phyloP scores from a whole-genome alignment of 2,113 vertebrate genomes.

The Salvelinus sp. region DNA sequence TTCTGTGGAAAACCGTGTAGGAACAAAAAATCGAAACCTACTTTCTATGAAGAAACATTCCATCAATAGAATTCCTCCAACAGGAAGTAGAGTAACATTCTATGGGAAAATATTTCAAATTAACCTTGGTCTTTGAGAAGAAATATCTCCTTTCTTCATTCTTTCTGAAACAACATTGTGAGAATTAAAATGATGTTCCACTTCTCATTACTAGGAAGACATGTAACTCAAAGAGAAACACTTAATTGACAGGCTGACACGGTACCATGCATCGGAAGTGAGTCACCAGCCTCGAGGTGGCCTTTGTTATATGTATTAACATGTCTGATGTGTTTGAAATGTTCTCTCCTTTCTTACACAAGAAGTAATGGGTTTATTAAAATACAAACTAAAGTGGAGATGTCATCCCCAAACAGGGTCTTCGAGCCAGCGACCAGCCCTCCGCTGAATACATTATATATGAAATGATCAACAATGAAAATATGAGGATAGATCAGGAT shows the following conservation, averaged over 20 bases:
- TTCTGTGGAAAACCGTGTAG: slow-evolving; percentile 7
- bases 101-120: not conserved
- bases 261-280: too few species aligned
- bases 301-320: slow-evolving; percentile 41
- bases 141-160: slow-evolving; percentile 1
- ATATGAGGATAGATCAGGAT: too few species aligned
- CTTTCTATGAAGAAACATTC: not conserved
- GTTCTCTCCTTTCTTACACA: slow-evolving; percentile 34
- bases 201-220: slow-evolving; percentile 36
- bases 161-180: not conserved
- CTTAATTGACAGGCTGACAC: slow-evolving; percentile 55
- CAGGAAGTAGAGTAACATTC: not conserved
- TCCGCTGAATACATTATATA: not conserved
- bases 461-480: not conserved
- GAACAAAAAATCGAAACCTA: slow-evolving; percentile 10
- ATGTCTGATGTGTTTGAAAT: slow-evolving; percentile 50
- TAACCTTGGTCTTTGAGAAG: slow-evolving; percentile 4
- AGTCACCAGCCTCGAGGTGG: slow-evolving; percentile 46
- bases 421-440: too few species aligned
- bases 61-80: not conserved
- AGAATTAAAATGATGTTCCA: slow-evolving; percentile 4
- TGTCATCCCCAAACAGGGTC: not conserved
- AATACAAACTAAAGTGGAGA: slow-evolving; percentile 49
- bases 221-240: slow-evolving; percentile 44
- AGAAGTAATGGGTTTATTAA: slow-evolving; percentile 56